Conservation (phyloP, 2,888 invertebrate species). For the Elegia similella region DNA sequence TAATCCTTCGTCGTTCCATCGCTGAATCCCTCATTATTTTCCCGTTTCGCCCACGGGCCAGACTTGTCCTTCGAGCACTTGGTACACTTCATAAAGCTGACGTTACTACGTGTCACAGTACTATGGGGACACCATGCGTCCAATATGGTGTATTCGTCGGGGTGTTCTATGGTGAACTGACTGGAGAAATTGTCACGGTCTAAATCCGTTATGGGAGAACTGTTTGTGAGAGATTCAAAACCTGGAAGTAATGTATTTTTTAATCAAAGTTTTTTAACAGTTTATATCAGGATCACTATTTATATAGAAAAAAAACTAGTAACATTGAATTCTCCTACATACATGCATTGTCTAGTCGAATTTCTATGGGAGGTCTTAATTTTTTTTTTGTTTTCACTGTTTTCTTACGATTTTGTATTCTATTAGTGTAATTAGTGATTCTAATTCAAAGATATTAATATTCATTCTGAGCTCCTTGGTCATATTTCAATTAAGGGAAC, state of each 20-base stretch:
- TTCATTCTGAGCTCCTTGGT: too few species aligned
- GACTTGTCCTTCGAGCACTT: not conserved
- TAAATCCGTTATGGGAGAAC: conserved; percentile 31
- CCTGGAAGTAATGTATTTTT: conserved; percentile 24
- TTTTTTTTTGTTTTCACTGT: too few species aligned
- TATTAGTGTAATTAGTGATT: too few species aligned
- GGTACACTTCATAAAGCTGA: conserved; percentile 28
- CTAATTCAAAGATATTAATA: too few species aligned
- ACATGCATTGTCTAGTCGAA: too few species aligned
- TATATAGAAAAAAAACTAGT: too few species aligned
- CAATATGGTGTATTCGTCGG: conserved; percentile 34
- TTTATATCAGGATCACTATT: too few species aligned
- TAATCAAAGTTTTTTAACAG: too few species aligned
- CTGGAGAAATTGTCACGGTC: conserved; percentile 40
- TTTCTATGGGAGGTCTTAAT: too few species aligned
- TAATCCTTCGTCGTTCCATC: conserved; percentile 1
- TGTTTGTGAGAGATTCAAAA: conserved; percentile 32
- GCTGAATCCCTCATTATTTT: not conserved
- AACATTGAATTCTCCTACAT: too few species aligned
- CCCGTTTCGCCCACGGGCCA: not conserved
- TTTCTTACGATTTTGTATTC: too few species aligned
- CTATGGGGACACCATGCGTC: conserved; percentile 35
- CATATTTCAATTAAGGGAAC: too few species aligned
- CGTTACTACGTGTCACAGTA: conserved; percentile 24
- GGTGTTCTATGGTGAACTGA: conserved; percentile 32